Percentiles rank a stretch among this genome's conserved stretches.
Conservation (phyloP, 2,113 vertebrate genomes). For the Pelmatolapia mariae region DNA sequence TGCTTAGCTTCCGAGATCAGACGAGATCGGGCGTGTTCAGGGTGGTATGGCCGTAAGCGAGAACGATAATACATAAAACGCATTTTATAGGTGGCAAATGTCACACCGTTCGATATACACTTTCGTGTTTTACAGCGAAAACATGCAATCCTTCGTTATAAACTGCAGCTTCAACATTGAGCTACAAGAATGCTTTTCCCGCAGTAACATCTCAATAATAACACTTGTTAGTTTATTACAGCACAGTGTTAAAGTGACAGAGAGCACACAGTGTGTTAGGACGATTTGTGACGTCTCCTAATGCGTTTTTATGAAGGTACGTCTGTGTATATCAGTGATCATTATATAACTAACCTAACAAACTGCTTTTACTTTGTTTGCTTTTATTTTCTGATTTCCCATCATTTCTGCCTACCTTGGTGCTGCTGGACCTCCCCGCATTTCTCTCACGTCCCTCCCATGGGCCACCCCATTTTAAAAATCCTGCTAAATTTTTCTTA, state of each 20-base stretch:
- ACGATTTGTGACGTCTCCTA: not conserved
- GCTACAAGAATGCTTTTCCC: not conserved
- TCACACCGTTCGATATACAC: not conserved
- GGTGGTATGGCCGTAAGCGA: not conserved
- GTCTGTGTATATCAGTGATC: not conserved
- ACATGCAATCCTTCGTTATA: not conserved
- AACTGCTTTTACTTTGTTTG: not conserved
- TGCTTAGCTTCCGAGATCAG: not conserved
- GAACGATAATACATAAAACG: rapidly evolving
- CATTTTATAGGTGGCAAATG: not conserved
- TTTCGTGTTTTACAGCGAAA: not conserved
- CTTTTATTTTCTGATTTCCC: not conserved
- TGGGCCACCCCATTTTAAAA: not conserved
- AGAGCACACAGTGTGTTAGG: not conserved
- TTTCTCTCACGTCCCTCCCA: not conserved
- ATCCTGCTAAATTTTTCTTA: not conserved
- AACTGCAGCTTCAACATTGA: not conserved
- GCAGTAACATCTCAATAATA: not conserved
- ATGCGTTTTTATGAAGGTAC: not conserved
- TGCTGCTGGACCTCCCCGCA: not conserved
- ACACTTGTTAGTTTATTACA: not conserved
- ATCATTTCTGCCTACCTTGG: not conserved
- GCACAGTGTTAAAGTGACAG: not conserved
- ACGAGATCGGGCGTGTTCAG: not conserved
- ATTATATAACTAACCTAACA: not conserved